A percentile compares a stretch with the other conserved stretches of the same genome.
phyloP scores from a whole-genome alignment of 1,140 invertebrate genomes.

The Spodoptera frugiperda region DNA sequence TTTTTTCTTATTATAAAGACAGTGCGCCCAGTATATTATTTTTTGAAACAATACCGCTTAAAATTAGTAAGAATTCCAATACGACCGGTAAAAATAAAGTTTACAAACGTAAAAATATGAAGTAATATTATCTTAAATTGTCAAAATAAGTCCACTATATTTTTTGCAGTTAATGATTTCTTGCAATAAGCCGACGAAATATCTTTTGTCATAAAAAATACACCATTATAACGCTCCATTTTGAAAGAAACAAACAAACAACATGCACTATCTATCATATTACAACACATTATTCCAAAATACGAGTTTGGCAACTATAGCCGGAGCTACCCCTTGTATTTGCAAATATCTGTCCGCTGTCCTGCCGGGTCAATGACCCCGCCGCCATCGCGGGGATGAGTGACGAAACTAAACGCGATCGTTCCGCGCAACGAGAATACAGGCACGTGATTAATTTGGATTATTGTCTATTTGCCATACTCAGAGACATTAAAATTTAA shows the following conservation, averaged over 20 bases:
- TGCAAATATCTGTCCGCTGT: constrained; percentile 11
- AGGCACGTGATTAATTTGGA: neutral
- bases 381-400: constrained; percentile 28
- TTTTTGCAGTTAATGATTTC: too few relatives aligned
- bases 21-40: too few relatives aligned
- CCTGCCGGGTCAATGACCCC: constrained; percentile 36
- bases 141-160: too few relatives aligned
- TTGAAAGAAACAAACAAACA: too few relatives aligned
- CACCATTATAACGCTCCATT: too few relatives aligned
- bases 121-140: too few relatives aligned
- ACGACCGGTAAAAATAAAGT: neutral
- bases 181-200: too few relatives aligned
- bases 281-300: neutral
- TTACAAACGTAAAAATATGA: neutral
- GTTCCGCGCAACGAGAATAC: constrained; percentile 2
- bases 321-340: neutral
- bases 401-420: constrained; percentile 10
- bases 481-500: too few relatives aligned
- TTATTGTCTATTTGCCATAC: too few relatives aligned
- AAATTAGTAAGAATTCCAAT: neutral
- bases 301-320: neutral
- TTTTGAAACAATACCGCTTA: too few relatives aligned
- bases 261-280: neutral
- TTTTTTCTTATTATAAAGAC: neutral
- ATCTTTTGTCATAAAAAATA: too few relatives aligned